Evolutionary conservation across 2,113 vertebrate genomes (phyloP).

Genomic region (Phrynosoma blainvillii): DNA sequence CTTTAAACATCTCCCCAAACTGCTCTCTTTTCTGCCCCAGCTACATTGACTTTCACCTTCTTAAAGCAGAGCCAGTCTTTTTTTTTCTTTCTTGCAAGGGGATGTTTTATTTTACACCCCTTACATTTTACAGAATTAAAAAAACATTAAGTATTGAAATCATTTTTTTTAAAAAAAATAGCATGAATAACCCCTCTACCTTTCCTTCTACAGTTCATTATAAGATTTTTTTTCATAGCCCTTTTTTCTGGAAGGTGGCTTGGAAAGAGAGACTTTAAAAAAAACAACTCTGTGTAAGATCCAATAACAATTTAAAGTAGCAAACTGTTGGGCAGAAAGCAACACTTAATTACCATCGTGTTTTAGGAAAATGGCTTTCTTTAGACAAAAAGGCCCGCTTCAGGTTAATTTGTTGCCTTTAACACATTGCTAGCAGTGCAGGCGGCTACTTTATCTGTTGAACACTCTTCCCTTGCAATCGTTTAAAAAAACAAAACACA

Average conservation of each 20-base stretch:
- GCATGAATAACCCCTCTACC: not conserved
- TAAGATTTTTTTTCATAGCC: constrained; percentile 39
- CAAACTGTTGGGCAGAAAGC: constrained; percentile 75
- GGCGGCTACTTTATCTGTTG: constrained; percentile 78
- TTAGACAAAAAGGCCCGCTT: constrained; percentile 80
- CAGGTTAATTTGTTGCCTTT: constrained; percentile 83
- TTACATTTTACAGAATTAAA: constrained; percentile 36
- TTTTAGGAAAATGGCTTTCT: constrained; percentile 79
- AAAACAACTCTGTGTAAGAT: constrained; percentile 76
- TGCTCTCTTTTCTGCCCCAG: not conserved
- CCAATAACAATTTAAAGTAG: constrained; percentile 76
- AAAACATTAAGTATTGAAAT: constrained; percentile 43
- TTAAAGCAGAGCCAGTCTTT: not conserved
- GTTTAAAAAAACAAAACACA: constrained; percentile 63
- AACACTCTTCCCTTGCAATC: constrained; percentile 72
- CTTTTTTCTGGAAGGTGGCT: not conserved
- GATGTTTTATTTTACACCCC: not conserved
- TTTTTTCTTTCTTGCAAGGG: not conserved
- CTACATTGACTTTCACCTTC: no score
- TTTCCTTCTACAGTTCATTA: constrained; percentile 49
- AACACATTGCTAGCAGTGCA: constrained; percentile 78
- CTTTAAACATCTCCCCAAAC: not conserved
- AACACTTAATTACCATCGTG: constrained; percentile 72
- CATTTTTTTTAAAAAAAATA: constrained; percentile 32
- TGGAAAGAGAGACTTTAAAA: constrained; percentile 28